These are phyloP conservation scores for Aphodius sticticus DNA, from an alignment of 2,888 invertebrate genomes.

Conservation along the genomic window DNA sequence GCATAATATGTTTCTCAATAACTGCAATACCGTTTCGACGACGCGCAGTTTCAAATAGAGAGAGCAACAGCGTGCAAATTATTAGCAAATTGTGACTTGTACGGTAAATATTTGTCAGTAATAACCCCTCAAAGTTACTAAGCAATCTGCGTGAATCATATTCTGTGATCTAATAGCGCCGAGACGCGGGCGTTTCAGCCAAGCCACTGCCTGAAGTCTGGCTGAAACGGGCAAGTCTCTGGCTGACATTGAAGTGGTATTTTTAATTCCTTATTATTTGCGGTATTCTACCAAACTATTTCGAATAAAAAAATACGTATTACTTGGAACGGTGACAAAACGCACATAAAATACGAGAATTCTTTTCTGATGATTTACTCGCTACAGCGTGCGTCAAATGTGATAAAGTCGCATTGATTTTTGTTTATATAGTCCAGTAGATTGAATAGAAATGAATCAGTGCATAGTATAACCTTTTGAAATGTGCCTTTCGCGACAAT, in stretches of 20 bases:
- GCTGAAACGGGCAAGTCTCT: not conserved
- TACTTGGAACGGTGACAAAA: conserved; percentile 9
- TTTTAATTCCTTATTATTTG: conserved; percentile 27
- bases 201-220: not conserved
- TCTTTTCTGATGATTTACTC: not conserved
- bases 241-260: conserved; percentile 23
- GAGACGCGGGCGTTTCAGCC: conserved; percentile 9
- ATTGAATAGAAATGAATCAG: too few species aligned
- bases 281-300: conserved; percentile 19
- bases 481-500: too few species aligned
- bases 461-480: too few species aligned
- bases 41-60: not conserved
- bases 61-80: not conserved
- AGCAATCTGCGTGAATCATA: not conserved
- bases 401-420: not conserved
- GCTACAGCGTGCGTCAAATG: not conserved
- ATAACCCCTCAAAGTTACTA: not conserved
- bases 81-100: not conserved
- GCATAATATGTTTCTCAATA: not conserved
- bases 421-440: not conserved
- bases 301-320: conserved; percentile 16
- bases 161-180: conserved; percentile 5
- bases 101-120: not conserved
- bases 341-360: not conserved
- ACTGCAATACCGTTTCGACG: not conserved